Evolutionary conservation across 1,140 invertebrate species (phyloP).

Genomic region (Solen grandis): DNA sequence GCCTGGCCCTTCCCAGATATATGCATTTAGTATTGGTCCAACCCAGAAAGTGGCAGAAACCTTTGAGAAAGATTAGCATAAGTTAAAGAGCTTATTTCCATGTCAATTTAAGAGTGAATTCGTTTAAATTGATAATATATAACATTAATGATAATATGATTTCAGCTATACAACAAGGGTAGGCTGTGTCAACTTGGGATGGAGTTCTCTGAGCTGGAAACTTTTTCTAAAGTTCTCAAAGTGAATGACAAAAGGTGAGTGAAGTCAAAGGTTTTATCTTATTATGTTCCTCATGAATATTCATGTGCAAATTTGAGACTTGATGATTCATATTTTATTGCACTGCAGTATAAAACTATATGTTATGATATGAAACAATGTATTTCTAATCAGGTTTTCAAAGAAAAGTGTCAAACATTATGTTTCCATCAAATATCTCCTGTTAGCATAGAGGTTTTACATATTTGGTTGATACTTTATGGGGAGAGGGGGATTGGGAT

Average conservation of each 20-base stretch:
- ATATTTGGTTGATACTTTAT: too few species aligned
- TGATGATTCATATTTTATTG: neutral
- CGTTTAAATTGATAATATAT: neutral
- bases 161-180: slow-evolving; percentile 79
- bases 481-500: too few species aligned
- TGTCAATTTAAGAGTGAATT: too few species aligned
- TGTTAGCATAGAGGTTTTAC: too few species aligned
- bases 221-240: slow-evolving; percentile 87
- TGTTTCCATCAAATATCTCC: too few species aligned
- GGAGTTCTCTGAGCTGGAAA: slow-evolving; percentile 88
- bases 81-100: neutral
- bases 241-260: slow-evolving; percentile 86
- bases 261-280: neutral
- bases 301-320: neutral
- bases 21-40: neutral
- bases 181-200: slow-evolving; percentile 73
- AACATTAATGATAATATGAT: slow-evolving; percentile 17
- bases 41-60: neutral
- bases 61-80: neutral
- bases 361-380: neutral
- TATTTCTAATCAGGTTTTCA: neutral
- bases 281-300: neutral
- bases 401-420: neutral
- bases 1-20: neutral
- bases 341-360: neutral